phyloP scores from a whole-genome alignment of 2,888 invertebrate species.

The Palloptera scutellata region DNA sequence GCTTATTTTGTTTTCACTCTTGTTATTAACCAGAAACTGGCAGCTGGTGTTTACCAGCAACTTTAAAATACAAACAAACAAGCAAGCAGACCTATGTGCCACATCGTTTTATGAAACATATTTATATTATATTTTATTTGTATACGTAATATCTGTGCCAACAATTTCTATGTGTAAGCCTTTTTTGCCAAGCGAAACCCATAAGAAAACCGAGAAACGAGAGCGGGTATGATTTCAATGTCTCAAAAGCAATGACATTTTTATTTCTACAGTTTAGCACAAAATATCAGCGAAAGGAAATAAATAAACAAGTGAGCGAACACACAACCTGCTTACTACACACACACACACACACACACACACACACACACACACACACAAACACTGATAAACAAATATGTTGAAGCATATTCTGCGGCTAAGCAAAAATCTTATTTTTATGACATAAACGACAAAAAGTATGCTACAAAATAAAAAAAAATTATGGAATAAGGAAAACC shows the following conservation, averaged over 20 bases:
- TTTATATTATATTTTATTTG: no score
- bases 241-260: slow-evolving; percentile 9
- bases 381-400: slow-evolving; percentile 1
- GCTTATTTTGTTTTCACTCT: no score
- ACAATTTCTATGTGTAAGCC: neutral
- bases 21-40: no score
- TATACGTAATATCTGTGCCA: neutral
- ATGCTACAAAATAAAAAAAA: slow-evolving; percentile 2
- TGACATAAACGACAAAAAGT: slow-evolving; percentile 19
- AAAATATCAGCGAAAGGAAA: neutral
- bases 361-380: slow-evolving; percentile 8
- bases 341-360: slow-evolving; percentile 5
- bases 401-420: slow-evolving; percentile 14
- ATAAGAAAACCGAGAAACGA: neutral
- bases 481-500: neutral
- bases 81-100: no score
- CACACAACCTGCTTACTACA: slow-evolving; percentile 1
- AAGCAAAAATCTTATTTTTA: slow-evolving; percentile 23
- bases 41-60: no score
- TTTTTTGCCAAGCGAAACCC: neutral
- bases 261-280: slow-evolving; percentile 21
- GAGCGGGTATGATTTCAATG: no score
- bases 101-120: no score
- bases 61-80: no score
- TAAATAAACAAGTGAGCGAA: neutral